phyloP scores from a whole-genome alignment of 1,140 invertebrate species.

The Trissolcus basalis region DNA sequence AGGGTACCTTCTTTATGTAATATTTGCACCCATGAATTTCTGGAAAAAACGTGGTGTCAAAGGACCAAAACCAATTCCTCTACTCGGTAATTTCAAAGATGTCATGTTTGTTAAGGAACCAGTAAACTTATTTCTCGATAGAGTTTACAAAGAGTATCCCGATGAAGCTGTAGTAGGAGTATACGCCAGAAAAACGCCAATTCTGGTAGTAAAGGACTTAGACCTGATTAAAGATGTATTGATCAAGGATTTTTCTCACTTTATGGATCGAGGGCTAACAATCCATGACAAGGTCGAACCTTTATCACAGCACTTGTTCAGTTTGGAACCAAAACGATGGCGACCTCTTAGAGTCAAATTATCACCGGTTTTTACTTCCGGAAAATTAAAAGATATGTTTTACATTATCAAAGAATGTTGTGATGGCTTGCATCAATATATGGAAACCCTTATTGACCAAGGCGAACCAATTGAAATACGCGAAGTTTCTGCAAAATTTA shows the following conservation, averaged over 20 bases:
- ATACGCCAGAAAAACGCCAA: conserved; percentile 67
- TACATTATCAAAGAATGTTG: conserved; percentile 67
- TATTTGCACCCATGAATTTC: conserved; percentile 52
- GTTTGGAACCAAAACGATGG: conserved; percentile 73
- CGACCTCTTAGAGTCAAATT: conserved; percentile 75
- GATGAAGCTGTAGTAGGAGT: conserved; percentile 71
- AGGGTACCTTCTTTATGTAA: conserved; percentile 44
- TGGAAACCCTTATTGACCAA: conserved; percentile 62
- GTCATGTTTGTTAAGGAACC: conserved; percentile 39
- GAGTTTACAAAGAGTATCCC: conserved; percentile 62
- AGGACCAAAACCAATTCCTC: conserved; percentile 57
- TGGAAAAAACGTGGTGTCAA: conserved; percentile 66
- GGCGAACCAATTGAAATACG: conserved; percentile 72
- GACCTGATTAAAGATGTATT: conserved; percentile 74
- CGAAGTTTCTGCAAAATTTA: conserved; percentile 75
- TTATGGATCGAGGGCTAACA: conserved; percentile 68
- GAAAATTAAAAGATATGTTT: conserved; percentile 76
- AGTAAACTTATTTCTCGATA: conserved; percentile 17
- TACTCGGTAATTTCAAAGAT: conserved; percentile 67
- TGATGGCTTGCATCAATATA: conserved; percentile 57
- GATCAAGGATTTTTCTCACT: conserved; percentile 75
- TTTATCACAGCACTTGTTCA: conserved; percentile 65
- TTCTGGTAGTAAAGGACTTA: conserved; percentile 70
- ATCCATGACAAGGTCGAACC: conserved; percentile 67
- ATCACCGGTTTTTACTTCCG: conserved; percentile 74